A percentile compares a stretch with the other conserved stretches of the same genome.
phyloP scores from a whole-genome alignment of 2,888 invertebrate genomes.

The Pyrrhosoma nymphula region DNA sequence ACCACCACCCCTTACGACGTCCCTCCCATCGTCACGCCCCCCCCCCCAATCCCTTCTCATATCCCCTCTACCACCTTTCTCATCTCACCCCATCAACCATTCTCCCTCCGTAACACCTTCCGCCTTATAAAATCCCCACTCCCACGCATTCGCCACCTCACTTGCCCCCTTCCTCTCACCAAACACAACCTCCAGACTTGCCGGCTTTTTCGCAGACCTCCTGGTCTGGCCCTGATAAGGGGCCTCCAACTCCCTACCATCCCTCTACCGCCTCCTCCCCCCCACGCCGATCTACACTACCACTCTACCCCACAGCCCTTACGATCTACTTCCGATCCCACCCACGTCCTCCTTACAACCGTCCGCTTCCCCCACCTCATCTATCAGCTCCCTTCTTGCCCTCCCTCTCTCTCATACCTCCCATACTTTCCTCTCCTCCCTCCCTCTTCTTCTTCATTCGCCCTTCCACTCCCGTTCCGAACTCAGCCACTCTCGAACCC shows the following conservation, averaged over 20 bases:
- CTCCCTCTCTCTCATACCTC: background rate
- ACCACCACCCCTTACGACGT: background rate
- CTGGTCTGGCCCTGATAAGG: constrained; percentile 54
- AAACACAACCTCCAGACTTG: constrained; percentile 29
- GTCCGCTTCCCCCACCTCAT: background rate
- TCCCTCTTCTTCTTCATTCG: background rate
- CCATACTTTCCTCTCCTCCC: too few relatives aligned
- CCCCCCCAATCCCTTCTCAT: background rate
- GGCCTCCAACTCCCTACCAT: background rate
- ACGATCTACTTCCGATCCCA: background rate
- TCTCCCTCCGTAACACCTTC: constrained; percentile 28
- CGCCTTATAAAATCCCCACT: constrained; percentile 32
- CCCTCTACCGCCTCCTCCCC: background rate
- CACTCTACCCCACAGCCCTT: too few relatives aligned
- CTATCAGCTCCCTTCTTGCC: background rate
- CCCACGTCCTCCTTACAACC: background rate
- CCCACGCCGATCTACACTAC: background rate
- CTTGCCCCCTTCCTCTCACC: constrained; percentile 13
- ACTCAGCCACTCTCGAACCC: constrained; percentile 31
- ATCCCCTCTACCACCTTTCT: background rate
- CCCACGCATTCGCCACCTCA: background rate
- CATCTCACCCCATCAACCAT: constrained; percentile 24
- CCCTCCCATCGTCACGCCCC: background rate
- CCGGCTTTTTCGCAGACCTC: constrained; percentile 56
- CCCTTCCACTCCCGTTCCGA: background rate